Base-by-base conservation (phyloP, 2,797 vertebrate genomes). In the Paramormyrops hopkinsi region DNA sequence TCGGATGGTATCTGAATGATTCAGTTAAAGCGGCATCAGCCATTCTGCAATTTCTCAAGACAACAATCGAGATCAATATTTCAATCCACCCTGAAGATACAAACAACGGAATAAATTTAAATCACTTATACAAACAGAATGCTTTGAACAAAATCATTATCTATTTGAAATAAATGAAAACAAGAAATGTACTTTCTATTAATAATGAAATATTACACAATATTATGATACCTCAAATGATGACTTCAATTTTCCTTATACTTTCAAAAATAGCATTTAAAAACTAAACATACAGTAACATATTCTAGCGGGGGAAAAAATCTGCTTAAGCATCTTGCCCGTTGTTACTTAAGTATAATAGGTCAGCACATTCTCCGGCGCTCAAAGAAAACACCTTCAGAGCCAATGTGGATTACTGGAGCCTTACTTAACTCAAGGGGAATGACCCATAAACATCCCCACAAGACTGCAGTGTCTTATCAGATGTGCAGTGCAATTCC, bases 41-140 rank as follows among this genome's bases (percentile, higher is more conserved):
- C 76, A n/a, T 44, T 79, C 76, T 46, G 76, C 76, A 79, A 41
- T 41, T 41, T 46, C 76, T 79, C 41, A 46, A 79, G 41, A 46
- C 76, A 79, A 46, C 76, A 41, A 46, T 79, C 6, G 41, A 41
- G 37, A 79, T 79, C 76, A 46, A 79, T 79, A 79, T 79, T 79
- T 79, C 41, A 79, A 79, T 79, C 17, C 76, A 79, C 65, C 65
- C 65, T 73, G 65, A 73, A 73, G 29, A 73, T 73, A 73, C 76
- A 79, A 79, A 41, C 19, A 19, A 19, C 7, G 3, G 19, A 44
- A 79, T 46, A 46, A 46, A 79, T 79, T 44, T 79, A 7, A 41
- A 79, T 79, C 73, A 79, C 33, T 79, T 79, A 79, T n/a, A 79
- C 33, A 79, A 79, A 79, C 7, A 79, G 76, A 79, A 79, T 79